These are phyloP conservation scores for Barypeithes pellucidus DNA, from an alignment of 2,888 invertebrate species.

Conservation along the genomic window DNA sequence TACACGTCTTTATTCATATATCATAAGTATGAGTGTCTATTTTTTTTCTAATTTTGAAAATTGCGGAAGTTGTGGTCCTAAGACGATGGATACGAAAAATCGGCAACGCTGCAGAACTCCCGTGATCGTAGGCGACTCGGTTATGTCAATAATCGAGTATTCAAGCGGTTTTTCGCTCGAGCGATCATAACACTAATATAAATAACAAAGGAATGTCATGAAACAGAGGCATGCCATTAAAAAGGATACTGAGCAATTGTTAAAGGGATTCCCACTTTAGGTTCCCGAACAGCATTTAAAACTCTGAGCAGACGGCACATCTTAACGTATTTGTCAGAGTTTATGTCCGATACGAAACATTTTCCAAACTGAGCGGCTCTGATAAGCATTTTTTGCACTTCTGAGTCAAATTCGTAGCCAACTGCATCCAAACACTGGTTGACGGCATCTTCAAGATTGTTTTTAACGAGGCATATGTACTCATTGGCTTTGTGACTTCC, in stretches of 20 bases:
- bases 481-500: slow-evolving; percentile 94
- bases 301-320: slow-evolving; percentile 91
- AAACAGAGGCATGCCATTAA: too few species aligned
- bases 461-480: slow-evolving; percentile 87
- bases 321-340: slow-evolving; percentile 86
- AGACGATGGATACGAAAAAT: too few species aligned
- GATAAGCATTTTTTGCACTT: slow-evolving; percentile 91
- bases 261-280: slow-evolving; percentile 90
- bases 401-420: slow-evolving; percentile 89
- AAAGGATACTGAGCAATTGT: slow-evolving; percentile 92
- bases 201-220: too few species aligned
- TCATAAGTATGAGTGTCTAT: too few species aligned
- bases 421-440: slow-evolving; percentile 95
- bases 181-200: too few species aligned
- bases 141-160: too few species aligned
- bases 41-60: too few species aligned
- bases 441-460: slow-evolving; percentile 86
- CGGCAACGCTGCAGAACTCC: too few species aligned
- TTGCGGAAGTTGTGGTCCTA: too few species aligned
- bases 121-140: too few species aligned
- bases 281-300: slow-evolving; percentile 90
- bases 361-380: slow-evolving; percentile 96
- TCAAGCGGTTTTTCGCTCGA: too few species aligned
- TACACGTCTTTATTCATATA: too few species aligned
- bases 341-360: slow-evolving; percentile 86